A percentile compares a stretch with the other conserved stretches of the same genome.
Conservation (phyloP, 2,113 vertebrate species). For the Serinus canaria region DNA sequence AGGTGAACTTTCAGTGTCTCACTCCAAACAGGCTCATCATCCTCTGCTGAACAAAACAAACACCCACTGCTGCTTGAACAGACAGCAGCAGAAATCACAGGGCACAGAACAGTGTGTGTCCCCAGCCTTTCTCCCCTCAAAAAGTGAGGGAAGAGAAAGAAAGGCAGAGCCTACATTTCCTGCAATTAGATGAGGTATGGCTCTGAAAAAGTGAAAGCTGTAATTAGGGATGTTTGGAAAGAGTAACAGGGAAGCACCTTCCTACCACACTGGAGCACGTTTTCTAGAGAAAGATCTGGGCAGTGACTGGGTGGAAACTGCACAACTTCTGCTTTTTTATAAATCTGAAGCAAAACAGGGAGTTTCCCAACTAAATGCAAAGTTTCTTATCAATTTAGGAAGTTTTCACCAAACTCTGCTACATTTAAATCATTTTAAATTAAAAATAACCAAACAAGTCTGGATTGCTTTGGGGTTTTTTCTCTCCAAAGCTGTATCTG, state of each 20-base stretch:
- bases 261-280: neutral
- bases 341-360: neutral
- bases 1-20: neutral
- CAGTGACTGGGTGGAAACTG: neutral
- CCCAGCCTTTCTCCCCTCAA: neutral
- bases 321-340: neutral
- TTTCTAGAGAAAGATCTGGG: neutral
- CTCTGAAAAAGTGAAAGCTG: constrained; percentile 25
- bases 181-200: constrained; percentile 49
- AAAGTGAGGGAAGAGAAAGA: neutral
- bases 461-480: neutral
- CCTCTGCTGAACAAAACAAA: constrained; percentile 34
- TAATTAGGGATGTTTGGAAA: constrained; percentile 41
- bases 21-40: neutral
- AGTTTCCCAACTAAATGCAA: neutral
- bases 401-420: neutral
- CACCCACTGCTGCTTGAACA: constrained; percentile 8
- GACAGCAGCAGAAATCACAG: constrained; percentile 11
- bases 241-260: constrained; percentile 9
- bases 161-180: neutral
- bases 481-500: neutral
- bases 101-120: neutral
- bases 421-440: neutral
- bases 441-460: neutral
- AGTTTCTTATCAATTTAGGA: neutral